Percentiles rank a stretch among this genome's conserved stretches.
These are phyloP conservation scores for Hypercompe scribonia DNA, from an alignment of 2,888 invertebrate species.

Conservation along the genomic window DNA sequence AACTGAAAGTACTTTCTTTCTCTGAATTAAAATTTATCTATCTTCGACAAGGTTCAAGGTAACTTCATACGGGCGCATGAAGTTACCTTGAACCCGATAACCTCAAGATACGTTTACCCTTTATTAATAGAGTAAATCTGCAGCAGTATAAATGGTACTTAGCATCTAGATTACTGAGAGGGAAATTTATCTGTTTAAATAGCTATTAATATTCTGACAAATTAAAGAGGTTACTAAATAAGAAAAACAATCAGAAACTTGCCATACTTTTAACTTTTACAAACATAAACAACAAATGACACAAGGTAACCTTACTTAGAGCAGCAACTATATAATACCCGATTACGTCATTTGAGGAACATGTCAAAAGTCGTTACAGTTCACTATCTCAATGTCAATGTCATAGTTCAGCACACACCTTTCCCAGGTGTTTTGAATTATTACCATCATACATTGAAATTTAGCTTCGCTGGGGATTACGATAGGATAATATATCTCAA, in stretches of 20 bases:
- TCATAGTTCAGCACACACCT: constrained; percentile 16
- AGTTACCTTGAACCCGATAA: neutral
- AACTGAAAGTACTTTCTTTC: neutral
- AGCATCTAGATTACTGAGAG: too few relatives aligned
- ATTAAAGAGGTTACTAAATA: neutral
- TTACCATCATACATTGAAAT: constrained; percentile 43
- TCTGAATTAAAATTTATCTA: neutral
- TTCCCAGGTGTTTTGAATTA: constrained; percentile 32
- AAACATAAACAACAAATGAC: neutral
- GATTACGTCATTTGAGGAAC: neutral
- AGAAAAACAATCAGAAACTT: neutral
- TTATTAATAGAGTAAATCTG: neutral
- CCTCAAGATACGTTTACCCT: neutral
- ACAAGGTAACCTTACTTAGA: neutral
- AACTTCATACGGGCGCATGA: neutral
- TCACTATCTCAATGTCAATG: constrained; percentile 22
- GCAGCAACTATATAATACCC: neutral
- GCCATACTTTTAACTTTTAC: neutral
- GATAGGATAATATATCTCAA: neutral
- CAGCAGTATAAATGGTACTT: too few relatives aligned
- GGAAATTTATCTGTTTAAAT: neutral
- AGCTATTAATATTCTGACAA: neutral
- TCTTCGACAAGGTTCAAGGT: neutral
- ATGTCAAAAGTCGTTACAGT: constrained; percentile 9
- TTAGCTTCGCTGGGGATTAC: constrained; percentile 30